Base-by-base conservation (phyloP, 2,888 invertebrate genomes). In the Magallana nippona region DNA sequence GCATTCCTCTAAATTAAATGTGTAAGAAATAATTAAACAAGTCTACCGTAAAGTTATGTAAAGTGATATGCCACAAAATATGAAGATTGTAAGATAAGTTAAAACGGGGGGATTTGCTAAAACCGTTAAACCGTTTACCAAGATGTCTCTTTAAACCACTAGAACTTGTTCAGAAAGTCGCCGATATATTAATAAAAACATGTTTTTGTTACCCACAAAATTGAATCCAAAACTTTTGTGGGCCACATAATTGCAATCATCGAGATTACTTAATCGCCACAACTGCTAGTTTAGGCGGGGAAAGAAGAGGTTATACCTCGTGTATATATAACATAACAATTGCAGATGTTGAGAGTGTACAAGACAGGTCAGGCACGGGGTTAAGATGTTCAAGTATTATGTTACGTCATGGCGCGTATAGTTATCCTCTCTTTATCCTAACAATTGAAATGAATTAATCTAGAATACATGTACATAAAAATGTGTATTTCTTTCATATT, bases 201-300 rank as follows among this genome's bases (percentile, higher is more conserved):
- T 71, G 71, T 32, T 71, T 22, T 32, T 32, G 8, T 27, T 13
- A 32, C 5, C 71, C 71, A 32, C 27, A 22, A 63, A 63, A 63
- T 27, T 19, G 63, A 27, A 27, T 63, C 27, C 27, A 27, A 63
- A 71, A 71, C 71, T 71, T 27, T 22, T 13, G 71, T 22, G 13
- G 32, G 13, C 71, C 27, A 10, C 15, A 15, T 71, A 71, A 71
- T 71, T 71, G 71, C 27, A 71, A 71, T 27, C 22, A 32, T 15
- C 22, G 71, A 71, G 27, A 71, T 27, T 27, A 22, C 15, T 71
- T 71, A 71, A 71, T 71, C 71, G 71, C 19, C 71, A 71, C 71
- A 71, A 22, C 71, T 71, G 71, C 71, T 71, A 32, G 22, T 71
- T 71, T 71, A 71, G 71, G 71, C 71, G 71, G 27, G 27, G 27